Evolutionary conservation across 2,113 vertebrate species (phyloP), one percentile per base, ranked within the genome.

Genomic region (Phrynocephalus versicolor): DNA sequence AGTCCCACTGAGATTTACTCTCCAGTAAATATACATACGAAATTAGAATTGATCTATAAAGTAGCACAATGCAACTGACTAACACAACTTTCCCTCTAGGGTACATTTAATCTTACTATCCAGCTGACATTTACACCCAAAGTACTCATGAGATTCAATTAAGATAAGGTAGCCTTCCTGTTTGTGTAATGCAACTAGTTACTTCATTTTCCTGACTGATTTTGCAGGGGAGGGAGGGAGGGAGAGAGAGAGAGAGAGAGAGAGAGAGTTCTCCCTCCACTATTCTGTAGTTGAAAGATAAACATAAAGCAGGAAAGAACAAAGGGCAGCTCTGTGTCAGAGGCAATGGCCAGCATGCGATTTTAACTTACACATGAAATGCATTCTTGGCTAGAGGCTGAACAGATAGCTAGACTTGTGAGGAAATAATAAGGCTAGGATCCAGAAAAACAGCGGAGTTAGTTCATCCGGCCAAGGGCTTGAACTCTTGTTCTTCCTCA

Each of bases 131-230:
- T 91, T 85, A 64, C 81, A 84, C 64, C 85, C 77, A 69, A 21
- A 84, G n/a, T 83, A 7, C 25, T 84, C 82, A 16, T 80, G 12
- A 45, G 3, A 51, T 91, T 81, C 57, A n/a, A 2, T 84, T 89
- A 79, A 82, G 79, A 72, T 83, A 88, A 89, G 45, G 37, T 58
- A 15, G 75, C 78, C 15, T 90, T 87, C 74, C 82, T 79, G n/a
- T 72, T 89, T 82, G 37, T 74, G 86, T 83, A 88, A 82, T 79
- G 65, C 65, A 57, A 3, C 10, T 35, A 84, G 1, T 70, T 81
- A 80, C 57, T 86, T 85, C 35, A 62, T 85, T 87, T 90, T 89
- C 57, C 82, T 86, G 70, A 76, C 67, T 55, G 39, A 85, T 82
- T 51, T 74, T 37, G 67, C 30, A 62, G 19, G 69, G 27, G 21